Evolutionary conservation across 1,140 invertebrate genomes (phyloP), one percentile per base, ranked within the genome.

Genomic region (Chelonus insularis): DNA sequence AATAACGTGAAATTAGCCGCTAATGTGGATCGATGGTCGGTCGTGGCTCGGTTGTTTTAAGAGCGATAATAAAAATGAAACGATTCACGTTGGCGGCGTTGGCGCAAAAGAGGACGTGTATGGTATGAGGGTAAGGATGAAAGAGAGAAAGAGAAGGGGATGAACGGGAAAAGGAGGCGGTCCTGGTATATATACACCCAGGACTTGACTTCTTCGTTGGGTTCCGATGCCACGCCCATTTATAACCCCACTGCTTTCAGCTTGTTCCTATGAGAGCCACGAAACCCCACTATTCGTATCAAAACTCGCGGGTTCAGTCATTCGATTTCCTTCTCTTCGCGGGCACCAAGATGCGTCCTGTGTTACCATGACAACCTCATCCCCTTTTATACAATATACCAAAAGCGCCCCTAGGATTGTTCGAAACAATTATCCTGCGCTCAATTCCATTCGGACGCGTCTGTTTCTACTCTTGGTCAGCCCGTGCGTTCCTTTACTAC

Each of bases 341-440:
- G 16, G 4, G 36, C 20, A 16, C 47, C 12, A 34, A 36, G 57
- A 21, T 64, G 62, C 64, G 68, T 62, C 37, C 56, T 41, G 23
- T 57, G 64, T 59, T 60, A 68, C 57, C 68, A 73, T 79, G 68
- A 68, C 67, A 71, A 78, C 78, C 72, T 76, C 60, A 77, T 78
- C 77, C 65, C 58, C 60, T 14, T 8, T 50, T 29, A 29, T 29
- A 29, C 25, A 29, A 29, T 29, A 29, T 29, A 29, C 25, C 25
- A 61, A n/a, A 4, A 16, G 75, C 75, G 73, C 64, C 66, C 63
- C 68, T 70, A 70, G 75, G 78, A 81, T 81, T 80, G 77, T 81
- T 81, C 77, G 77, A 81, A 81, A 81, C 78, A 81, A 81, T 81
- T 81, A 81, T 79, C 77, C 71, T 70, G 68, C 71, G 77, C 76